These are phyloP conservation scores for Drosophila gaucha DNA, from an alignment of 2,888 invertebrate species.

Conservation along the genomic window DNA sequence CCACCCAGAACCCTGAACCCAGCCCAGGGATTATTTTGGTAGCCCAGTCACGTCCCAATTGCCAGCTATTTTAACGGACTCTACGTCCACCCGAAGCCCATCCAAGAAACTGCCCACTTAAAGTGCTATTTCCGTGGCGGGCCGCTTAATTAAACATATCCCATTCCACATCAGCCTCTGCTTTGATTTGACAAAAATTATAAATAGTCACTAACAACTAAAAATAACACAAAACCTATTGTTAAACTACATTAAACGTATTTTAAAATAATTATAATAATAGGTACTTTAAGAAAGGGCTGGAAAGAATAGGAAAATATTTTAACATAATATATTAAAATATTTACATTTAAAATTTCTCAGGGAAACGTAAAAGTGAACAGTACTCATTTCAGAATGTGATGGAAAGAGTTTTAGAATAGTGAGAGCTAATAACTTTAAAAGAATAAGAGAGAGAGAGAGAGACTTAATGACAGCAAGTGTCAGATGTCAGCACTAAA, in stretches of 20 bases:
- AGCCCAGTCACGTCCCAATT: constrained; percentile 76
- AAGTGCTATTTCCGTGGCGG: constrained; percentile 75
- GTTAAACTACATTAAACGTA: neutral
- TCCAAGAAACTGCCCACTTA: constrained; percentile 66
- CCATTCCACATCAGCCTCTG: neutral
- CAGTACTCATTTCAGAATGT: too few relatives aligned
- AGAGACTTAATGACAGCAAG: too few relatives aligned
- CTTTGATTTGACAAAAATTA: constrained; percentile 36
- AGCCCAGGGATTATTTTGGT: constrained; percentile 44
- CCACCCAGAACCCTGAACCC: constrained; percentile 14
- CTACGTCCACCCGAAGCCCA: constrained; percentile 1
- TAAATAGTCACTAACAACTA: constrained; percentile 18
- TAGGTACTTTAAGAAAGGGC: too few relatives aligned
- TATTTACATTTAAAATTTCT: neutral
- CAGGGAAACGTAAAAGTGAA: neutral
- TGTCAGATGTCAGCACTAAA: too few relatives aligned
- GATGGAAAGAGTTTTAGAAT: neutral
- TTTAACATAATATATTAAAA: too few relatives aligned
- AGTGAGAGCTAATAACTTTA: too few relatives aligned
- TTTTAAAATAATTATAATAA: neutral
- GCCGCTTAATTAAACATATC: constrained; percentile 68
- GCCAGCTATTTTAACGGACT: constrained; percentile 71
- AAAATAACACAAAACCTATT: neutral
- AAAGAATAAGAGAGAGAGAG: neutral
- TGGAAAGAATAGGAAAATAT: neutral